These are phyloP conservation scores for sheep (Ovis aries) DNA, from an alignment of 2,113 vertebrate genomes.

Conservation along the genomic window ARS-UI_Ramb_v3.0 NC_056067.1:6705001-6705500, in stretches of 20 bases:
- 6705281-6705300: background rate
- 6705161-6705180: background rate
- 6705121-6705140: background rate
- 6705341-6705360: background rate
- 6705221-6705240: background rate
- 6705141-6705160: background rate
- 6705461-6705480: background rate
- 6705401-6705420: background rate
- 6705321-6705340: background rate
- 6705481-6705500: background rate
- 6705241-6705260: background rate
- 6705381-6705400: background rate
- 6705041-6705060: background rate
- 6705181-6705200: background rate
- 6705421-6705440: background rate
- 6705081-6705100: background rate
- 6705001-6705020: background rate
- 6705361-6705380: background rate
- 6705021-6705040: no score
- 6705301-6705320: background rate
- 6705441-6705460: background rate
- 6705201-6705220: background rate
- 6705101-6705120: accelerated
- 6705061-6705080: accelerated
- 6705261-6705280: background rate